A percentile compares a stretch with the other conserved stretches of the same genome.
Conservation (phyloP, 2,888 invertebrate species). For the Tipula unca region DNA sequence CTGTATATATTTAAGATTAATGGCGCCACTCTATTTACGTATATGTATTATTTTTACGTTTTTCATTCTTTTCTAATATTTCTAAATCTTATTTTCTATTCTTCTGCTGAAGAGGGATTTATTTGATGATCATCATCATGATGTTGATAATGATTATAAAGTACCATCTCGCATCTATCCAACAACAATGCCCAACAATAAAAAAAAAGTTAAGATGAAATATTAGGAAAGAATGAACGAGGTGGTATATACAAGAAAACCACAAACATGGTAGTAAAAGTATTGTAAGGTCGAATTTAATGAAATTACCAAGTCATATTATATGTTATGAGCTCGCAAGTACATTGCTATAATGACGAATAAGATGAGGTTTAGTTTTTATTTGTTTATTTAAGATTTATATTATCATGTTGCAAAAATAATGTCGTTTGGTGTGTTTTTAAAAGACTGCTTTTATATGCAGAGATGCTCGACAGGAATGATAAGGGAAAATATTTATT, state of each 20-base stretch:
- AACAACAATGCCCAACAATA: not conserved
- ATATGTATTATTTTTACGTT: not conserved
- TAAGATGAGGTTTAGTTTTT: not conserved
- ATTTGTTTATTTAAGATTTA: not conserved
- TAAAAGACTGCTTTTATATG: too few relatives aligned
- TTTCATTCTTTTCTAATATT: not conserved
- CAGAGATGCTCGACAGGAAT: not conserved
- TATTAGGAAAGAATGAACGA: not conserved
- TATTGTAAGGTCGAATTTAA: not conserved
- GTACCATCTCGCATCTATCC: not conserved
- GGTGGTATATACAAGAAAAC: not conserved
- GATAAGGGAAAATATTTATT: not conserved
- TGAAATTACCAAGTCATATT: not conserved
- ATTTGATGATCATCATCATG: not conserved
- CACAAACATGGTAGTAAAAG: not conserved
- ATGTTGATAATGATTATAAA: not conserved
- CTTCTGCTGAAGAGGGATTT: not conserved
- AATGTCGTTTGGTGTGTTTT: too few relatives aligned
- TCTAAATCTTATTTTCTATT: not conserved
- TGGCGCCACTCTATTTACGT: not conserved
- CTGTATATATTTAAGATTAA: conserved; percentile 3
- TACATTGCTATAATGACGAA: too few relatives aligned
- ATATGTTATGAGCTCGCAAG: not conserved
- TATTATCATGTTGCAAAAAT: not conserved
- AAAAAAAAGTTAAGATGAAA: not conserved